Base-by-base conservation (phyloP, 1,140 invertebrate genomes). In the Drosophila azteca region DNA sequence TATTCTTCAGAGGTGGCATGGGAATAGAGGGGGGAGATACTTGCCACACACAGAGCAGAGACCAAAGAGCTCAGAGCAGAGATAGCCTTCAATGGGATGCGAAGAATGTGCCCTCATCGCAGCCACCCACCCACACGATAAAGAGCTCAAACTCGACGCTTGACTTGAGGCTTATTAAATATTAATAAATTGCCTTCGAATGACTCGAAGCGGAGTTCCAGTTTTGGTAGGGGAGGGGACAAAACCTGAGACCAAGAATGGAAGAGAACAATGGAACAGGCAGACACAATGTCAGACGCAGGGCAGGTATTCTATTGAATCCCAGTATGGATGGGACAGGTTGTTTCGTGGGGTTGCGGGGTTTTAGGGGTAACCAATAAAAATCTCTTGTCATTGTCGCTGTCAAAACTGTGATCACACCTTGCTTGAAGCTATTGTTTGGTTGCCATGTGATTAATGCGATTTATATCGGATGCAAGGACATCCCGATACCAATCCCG, bases 361-460 rank as follows among this genome's bases (percentile, higher is more conserved):
- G n/a, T n/a, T n/a, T 24, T 24, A 24, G 24, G 24, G 24, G 51
- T 45, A 52, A 59, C 58, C 50, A 61, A 66, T 54, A 78, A 78
- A 72, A 78, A 71, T 46, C 77, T 70, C 65, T 63, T 83, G 75
- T 83, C 79, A 83, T 81, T 81, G 73, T 66, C 51, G 54, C 73
- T 85, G 81, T 85, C 81, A 85, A 77, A 85, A 77, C 77, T 59
- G 51, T 67, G 79, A 67, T 83, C 79, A 70, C 79, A 83, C 79
- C 79, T 83, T 83, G 77, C 73, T 61, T 26, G 31, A 22, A 1
- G 17, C 31, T 51, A 75, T 77, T 84, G 68, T 64, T 64, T 1
- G 39, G 20, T 0, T 1, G 9, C 35, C 11, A 29, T 53, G 76
- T 85, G 81, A 85, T 85, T 85, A 85, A 85, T 85, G 81, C 77